Evolutionary conservation across 2,113 vertebrate genomes (phyloP).

Genomic region (Ceyx cyanopectus): DNA sequence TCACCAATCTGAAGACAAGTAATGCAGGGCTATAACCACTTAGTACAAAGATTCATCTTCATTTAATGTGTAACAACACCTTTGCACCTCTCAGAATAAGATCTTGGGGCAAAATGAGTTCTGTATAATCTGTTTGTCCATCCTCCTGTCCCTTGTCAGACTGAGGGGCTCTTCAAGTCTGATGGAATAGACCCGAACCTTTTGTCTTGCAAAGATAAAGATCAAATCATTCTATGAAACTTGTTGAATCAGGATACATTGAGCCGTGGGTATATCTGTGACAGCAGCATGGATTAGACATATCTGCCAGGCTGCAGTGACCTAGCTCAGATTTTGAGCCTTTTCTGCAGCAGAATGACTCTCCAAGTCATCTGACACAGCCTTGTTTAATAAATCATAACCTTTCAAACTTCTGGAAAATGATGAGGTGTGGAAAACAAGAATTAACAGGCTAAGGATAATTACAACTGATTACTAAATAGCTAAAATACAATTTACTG

Average conservation of each 20-base stretch:
- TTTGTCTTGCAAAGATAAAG: background rate
- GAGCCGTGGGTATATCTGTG: background rate
- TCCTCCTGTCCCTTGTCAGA: background rate
- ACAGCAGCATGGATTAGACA: background rate
- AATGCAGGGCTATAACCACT: background rate
- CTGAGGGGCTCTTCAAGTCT: background rate
- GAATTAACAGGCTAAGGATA: background rate
- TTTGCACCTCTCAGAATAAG: background rate
- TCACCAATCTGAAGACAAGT: background rate
- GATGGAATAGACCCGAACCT: background rate
- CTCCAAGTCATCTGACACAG: background rate
- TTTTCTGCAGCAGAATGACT: background rate
- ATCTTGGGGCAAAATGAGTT: background rate
- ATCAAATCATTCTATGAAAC: background rate
- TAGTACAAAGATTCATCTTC: background rate
- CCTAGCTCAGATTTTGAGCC: background rate
- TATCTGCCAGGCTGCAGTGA: background rate
- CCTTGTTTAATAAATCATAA: background rate
- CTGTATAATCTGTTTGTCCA: background rate
- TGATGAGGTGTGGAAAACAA: background rate
- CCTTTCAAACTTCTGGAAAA: background rate
- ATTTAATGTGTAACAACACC: background rate
- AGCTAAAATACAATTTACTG: background rate
- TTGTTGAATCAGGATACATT: background rate
- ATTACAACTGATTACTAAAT: background rate